phyloP scores from a whole-genome alignment of 2,113 vertebrate species.

The Salvelinus fontinalis region DNA sequence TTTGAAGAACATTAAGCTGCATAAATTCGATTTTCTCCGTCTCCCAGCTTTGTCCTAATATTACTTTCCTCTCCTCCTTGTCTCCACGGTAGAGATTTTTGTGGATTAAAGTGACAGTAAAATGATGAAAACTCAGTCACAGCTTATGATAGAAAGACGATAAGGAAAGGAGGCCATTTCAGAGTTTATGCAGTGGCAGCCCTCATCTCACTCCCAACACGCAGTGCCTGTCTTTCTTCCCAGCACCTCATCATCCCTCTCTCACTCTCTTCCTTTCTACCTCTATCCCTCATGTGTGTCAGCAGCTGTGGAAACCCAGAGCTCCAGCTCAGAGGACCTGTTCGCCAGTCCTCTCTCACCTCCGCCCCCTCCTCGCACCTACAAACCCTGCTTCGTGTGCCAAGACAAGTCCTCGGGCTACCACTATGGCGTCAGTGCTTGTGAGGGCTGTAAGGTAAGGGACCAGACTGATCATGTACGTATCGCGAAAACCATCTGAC shows the following conservation, averaged over 20 bases:
- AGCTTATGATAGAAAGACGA: neutral
- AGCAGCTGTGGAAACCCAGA: conserved; percentile 91
- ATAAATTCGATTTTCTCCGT: neutral
- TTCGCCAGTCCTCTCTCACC: conserved; percentile 87
- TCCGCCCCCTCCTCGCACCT: conserved; percentile 88
- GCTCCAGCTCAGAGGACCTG: conserved; percentile 92
- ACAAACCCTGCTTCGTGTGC: conserved; percentile 98
- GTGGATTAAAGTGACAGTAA: neutral
- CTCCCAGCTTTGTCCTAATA: neutral
- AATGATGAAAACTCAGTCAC: neutral
- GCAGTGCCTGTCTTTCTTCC: neutral
- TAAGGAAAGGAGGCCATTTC: neutral
- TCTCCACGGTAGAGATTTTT: neutral
- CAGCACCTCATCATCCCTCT: neutral
- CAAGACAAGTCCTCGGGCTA: conserved; percentile 98
- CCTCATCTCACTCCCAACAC: neutral
- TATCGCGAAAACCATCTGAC: neutral
- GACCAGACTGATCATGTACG: conserved; percentile 1
- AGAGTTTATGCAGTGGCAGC: neutral
- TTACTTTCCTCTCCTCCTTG: neutral
- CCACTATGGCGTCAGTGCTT: conserved; percentile 98
- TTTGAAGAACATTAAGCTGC: too few species aligned
- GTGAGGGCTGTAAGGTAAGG: conserved; percentile 96
- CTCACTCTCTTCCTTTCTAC: too few species aligned
- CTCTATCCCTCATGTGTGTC: conserved; percentile 19